Percentiles rank a stretch among this genome's conserved stretches.
Conservation (phyloP, 2,888 invertebrate genomes). For the Lucinisca nassula region DNA sequence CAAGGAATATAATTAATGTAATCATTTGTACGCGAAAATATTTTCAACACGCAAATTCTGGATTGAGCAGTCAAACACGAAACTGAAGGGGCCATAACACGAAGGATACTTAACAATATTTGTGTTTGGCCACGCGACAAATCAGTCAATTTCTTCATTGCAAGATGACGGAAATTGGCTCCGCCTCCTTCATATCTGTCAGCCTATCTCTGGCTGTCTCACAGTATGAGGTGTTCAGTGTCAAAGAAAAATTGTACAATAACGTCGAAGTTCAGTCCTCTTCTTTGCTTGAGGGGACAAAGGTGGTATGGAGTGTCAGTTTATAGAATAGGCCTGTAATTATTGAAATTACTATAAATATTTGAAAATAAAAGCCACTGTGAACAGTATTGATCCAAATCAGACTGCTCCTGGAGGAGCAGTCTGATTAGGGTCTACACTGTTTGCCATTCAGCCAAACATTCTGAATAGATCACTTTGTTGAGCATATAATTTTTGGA, state of each 20-base stretch:
- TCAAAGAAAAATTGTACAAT: neutral
- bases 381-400: no score
- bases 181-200: conserved; percentile 50
- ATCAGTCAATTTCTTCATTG: conserved; percentile 68
- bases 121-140: conserved; percentile 68
- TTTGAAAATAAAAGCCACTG: no score
- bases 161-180: conserved; percentile 54
- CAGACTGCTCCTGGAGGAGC: no score
- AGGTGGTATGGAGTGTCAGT: neutral
- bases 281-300: neutral
- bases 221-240: conserved; percentile 4
- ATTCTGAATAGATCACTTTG: no score
- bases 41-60: conserved; percentile 67
- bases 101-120: conserved; percentile 70
- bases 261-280: neutral
- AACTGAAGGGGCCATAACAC: conserved; percentile 63
- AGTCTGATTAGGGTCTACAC: no score
- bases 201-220: conserved; percentile 18
- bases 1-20: conserved; percentile 70
- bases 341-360: no score
- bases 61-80: conserved; percentile 65
- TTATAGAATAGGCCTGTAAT: neutral
- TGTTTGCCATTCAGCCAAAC: no score
- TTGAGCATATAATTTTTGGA: no score
- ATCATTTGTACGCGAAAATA: conserved; percentile 67